Conservation (phyloP, 2,113 vertebrate genomes). For the Brachyistius frenatus region DNA sequence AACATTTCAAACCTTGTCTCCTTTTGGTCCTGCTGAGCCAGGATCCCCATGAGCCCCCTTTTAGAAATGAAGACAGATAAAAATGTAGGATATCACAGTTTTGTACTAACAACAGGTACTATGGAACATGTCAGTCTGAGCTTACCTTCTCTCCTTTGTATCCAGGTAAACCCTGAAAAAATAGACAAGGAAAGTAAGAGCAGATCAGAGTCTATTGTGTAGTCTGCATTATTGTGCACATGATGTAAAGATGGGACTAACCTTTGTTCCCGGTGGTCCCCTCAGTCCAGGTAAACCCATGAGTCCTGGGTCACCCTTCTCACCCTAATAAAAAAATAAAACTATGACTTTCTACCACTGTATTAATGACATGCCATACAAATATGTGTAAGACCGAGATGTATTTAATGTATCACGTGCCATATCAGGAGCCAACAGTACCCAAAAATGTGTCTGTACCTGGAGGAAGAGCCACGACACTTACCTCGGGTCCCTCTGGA, state of each 20-base stretch:
- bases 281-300: conserved; percentile 92
- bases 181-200: neutral
- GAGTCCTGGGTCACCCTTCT: conserved; percentile 94
- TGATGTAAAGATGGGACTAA: conserved; percentile 51
- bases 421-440: neutral
- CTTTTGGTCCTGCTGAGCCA: conserved; percentile 72
- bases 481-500: conserved; percentile 88
- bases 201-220: neutral
- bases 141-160: conserved; percentile 77
- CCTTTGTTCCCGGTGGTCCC: conserved; percentile 94
- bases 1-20: conserved; percentile 71
- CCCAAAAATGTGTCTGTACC: neutral
- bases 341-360: neutral
- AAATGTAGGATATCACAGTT: neutral
- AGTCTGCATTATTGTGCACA: neutral
- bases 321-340: conserved; percentile 83
- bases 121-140: neutral
- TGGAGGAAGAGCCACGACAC: neutral
- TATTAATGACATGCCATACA: neutral
- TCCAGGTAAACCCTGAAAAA: conserved; percentile 74
- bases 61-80: neutral
- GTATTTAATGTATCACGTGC: no score
- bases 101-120: neutral
- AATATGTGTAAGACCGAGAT: no score
- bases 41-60: conserved; percentile 68